Percentiles rank a stretch among this genome's conserved stretches.
phyloP scores from a whole-genome alignment of 2,888 invertebrate species.

The Strigamia maritima region DNA sequence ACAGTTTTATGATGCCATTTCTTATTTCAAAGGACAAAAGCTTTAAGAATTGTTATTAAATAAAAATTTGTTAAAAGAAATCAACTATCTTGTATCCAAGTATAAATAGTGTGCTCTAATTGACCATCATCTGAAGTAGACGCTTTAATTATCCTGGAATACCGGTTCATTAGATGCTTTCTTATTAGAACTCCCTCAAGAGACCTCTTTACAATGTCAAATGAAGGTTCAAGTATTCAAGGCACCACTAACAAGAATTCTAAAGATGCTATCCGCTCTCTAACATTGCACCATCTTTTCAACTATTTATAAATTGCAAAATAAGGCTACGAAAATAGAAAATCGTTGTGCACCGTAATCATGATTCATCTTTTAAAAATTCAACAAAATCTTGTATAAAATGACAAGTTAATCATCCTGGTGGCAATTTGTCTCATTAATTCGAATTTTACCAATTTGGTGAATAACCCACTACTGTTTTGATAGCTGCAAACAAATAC shows the following conservation, averaged over 20 bases:
- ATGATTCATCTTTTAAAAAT: too few species aligned
- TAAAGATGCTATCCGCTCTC: not conserved
- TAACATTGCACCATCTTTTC: not conserved
- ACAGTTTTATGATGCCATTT: not conserved
- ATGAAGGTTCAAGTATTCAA: conserved; percentile 7
- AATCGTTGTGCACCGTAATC: too few species aligned
- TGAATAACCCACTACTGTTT: too few species aligned
- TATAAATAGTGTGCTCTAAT: not conserved
- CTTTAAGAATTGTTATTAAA: not conserved
- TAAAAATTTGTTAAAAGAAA: not conserved
- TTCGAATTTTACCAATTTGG: too few species aligned
- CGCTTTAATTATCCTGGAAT: not conserved
- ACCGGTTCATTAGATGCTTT: not conserved
- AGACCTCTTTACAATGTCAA: conserved; percentile 7
- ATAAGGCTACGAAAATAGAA: too few species aligned
- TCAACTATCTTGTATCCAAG: not conserved
- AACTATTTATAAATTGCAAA: not conserved
- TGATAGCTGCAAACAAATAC: too few species aligned
- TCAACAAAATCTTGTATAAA: too few species aligned
- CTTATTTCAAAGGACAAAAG: not conserved
- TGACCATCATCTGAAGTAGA: not conserved
- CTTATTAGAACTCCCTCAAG: not conserved
- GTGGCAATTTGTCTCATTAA: too few species aligned
- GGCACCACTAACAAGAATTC: not conserved
- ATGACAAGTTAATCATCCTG: too few species aligned